Evolutionary conservation across 2,113 vertebrate species (phyloP), one percentile per base, ranked within the genome.

Genomic region (Apodemus speciosus): DNA sequence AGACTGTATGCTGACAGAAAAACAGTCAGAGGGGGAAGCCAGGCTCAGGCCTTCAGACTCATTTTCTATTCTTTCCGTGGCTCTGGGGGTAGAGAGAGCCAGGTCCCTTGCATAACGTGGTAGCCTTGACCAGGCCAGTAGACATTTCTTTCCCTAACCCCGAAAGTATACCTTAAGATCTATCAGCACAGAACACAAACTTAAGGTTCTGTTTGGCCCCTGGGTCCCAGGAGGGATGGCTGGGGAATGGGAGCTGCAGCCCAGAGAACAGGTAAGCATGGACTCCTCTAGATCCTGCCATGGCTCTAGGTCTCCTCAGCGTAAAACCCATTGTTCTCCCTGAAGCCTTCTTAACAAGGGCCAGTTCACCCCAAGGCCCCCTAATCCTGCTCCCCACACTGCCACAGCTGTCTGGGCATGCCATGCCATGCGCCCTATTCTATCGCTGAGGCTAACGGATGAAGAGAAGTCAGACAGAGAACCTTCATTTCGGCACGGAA

Each of bases 401-500:
- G 38, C 27, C 81, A 0, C 2, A 16, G 46, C 40, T 87, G 9
- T 40, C 35, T 40, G 23, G 14, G n/a, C 23, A 64, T 38, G 73
- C 60, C 66, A 71, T 20, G 64, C 64, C 2, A 4, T 14, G n/a
- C 0, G 3, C 7, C 35, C 53, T 2, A 14, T 49, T 71, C 75
- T 27, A 53, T 2, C 18, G 8, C 6, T 4, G 56, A 51, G 23
- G n/a, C 25, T 21, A 6, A 8, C 0, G 0, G 56, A 11, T 20
- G 21, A 18, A 80, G 68, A 53, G 23, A 53, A 56, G 4, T 53
- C 35, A 18, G n/a, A 43, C 7, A 1, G 51, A 27, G 15, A 23
- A 32, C 58, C 58, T 30, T 9, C 4, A 3, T 38, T 32, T 32
- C 13, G n/a, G 21, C 38, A 68, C n/a, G 43, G n/a, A 40, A 62